Evolutionary conservation across 2,888 invertebrate genomes (phyloP).

Genomic region (Alcis repandata): DNA sequence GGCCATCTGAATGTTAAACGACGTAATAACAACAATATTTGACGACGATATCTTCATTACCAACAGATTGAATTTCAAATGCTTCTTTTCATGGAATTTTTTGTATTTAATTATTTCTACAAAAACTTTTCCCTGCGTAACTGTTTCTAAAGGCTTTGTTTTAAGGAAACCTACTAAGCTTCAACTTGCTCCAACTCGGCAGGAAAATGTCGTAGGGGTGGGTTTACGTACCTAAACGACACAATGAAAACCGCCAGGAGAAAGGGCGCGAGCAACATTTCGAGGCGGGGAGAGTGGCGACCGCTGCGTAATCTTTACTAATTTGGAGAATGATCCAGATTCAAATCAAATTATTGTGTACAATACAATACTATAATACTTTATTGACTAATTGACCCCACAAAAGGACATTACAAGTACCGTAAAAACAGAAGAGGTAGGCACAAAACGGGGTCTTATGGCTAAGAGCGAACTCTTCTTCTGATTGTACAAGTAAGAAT

Average conservation of each 20-base stretch:
- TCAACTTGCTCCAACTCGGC: not conserved
- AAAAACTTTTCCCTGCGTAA: conserved; percentile 7
- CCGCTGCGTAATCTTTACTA: not conserved
- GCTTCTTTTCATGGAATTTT: conserved; percentile 15
- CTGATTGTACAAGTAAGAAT: not conserved
- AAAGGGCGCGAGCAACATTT: not conserved
- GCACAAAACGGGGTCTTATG: too few relatives aligned
- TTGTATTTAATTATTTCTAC: conserved; percentile 21
- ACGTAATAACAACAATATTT: conserved; percentile 36
- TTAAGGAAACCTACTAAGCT: not conserved
- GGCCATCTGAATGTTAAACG: conserved; percentile 36
- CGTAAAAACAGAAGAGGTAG: too few relatives aligned
- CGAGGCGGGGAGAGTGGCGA: not conserved
- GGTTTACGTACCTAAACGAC: conserved; percentile 3
- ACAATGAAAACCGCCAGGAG: not conserved
- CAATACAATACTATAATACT: not conserved
- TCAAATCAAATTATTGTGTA: not conserved
- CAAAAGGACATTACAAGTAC: too few relatives aligned
- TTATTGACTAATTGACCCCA: too few relatives aligned
- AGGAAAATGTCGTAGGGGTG: not conserved
- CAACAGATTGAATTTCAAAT: conserved; percentile 30
- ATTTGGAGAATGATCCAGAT: not conserved
- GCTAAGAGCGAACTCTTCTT: not conserved
- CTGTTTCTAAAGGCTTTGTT: too few relatives aligned
- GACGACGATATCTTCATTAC: conserved; percentile 36